Evolutionary conservation across 2,888 invertebrate genomes (phyloP).

Genomic region (Tanypteryx hageni): DNA sequence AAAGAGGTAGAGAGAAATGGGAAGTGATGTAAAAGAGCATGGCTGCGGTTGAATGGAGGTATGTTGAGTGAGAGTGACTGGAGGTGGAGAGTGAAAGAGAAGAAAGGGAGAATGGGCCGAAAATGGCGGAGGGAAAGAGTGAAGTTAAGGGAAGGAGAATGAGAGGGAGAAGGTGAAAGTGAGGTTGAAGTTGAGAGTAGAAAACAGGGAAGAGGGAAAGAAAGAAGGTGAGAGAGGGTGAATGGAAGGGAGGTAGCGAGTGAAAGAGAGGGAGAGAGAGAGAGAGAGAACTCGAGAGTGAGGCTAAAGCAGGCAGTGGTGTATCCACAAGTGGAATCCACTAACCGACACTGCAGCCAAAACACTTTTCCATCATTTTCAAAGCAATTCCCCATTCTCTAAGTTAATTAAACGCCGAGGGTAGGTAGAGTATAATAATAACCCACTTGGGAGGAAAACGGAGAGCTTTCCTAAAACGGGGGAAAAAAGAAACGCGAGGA

Average conservation of each 20-base stretch:
- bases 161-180: no score
- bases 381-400: background rate
- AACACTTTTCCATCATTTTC: background rate
- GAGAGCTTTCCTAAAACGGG: background rate
- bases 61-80: background rate
- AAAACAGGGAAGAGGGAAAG: background rate
- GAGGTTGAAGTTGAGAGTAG: background rate
- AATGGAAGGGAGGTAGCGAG: background rate
- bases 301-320: background rate
- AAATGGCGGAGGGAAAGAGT: background rate
- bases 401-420: background rate
- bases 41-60: background rate
- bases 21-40: background rate
- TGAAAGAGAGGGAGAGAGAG: background rate
- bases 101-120: background rate
- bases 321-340: background rate
- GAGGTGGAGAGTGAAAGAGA: background rate
- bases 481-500: background rate
- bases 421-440: background rate
- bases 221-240: background rate
- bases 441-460: background rate
- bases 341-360: background rate
- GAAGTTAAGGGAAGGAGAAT: no score
- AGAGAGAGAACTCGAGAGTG: background rate
- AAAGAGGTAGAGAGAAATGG: background rate